Conservation (phyloP, 1,140 invertebrate species). For the Conus betulinus region DNA sequence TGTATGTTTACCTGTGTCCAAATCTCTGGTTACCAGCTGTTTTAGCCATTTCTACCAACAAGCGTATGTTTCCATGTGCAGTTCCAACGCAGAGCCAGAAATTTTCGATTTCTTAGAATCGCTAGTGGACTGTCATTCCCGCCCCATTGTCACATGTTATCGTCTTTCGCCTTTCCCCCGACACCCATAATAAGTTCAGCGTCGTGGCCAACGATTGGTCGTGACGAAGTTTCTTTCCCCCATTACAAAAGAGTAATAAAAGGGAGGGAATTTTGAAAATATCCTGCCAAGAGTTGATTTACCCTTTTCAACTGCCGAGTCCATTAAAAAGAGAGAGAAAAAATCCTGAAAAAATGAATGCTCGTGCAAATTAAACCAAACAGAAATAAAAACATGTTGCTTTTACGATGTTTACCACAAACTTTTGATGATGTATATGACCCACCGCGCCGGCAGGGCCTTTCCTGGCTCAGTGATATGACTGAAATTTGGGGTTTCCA, state of each 20-base stretch:
- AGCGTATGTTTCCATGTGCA: background rate
- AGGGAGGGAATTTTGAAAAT: background rate
- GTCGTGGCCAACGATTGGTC: conserved; percentile 18
- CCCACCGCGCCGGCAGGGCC: no score
- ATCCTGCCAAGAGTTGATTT: background rate
- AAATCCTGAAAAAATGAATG: no score
- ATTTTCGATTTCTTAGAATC: background rate
- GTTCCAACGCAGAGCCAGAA: background rate
- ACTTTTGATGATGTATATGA: no score
- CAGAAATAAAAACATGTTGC: no score
- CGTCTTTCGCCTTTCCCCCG: background rate
- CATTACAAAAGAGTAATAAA: background rate
- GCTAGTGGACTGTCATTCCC: background rate
- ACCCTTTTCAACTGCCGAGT: no score
- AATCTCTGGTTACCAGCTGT: conserved; percentile 4
- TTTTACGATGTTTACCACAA: no score
- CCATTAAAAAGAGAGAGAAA: no score
- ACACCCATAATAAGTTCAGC: conserved; percentile 2
- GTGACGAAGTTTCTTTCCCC: background rate
- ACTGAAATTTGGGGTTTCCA: no score
- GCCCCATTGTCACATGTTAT: conserved; percentile 26
- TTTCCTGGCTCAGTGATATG: no score
- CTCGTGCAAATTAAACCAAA: background rate
- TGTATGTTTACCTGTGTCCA: conserved; percentile 26
- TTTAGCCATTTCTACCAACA: background rate